Base-by-base conservation (phyloP, 1,140 invertebrate genomes). In the Drosophila gunungcola region DNA sequence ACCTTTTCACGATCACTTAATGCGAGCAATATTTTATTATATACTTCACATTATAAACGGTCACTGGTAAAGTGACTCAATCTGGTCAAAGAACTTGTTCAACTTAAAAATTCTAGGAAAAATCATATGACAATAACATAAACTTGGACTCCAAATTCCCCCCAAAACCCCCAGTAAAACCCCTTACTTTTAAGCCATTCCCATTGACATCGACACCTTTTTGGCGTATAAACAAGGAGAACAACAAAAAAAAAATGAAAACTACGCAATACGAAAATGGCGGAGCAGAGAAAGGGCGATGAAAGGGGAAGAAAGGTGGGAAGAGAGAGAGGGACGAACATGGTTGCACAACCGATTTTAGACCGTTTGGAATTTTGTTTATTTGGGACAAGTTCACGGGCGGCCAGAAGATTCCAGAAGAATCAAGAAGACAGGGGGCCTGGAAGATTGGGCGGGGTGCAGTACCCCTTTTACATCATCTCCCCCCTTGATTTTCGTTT, bases 311-410 rank as follows among this genome's bases (percentile, higher is more conserved):
- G 41, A 48, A 13, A 36, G 49, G 36, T 13, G 12, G 10, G n/a
- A 10, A 57, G 13, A 36, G 38, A 41, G 27, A 54, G 57, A 7
- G 38, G 21, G 25, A 25, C 51, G 61, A 69, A 49, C 32, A 74
- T 65, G 25, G 79, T 81, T 74, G 68, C 80, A 60, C 65, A 64
- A 83, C 70, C 58, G 49, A 54, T 54, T 77, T 83, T 65, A 63
- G 55, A 58, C 67, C 68, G 45, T 57, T 85, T 57, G 81, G 81
- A 84, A 85, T 85, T 85, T 85, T 85, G 81, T 85, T 85, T 85
- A 86, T 85, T 85, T 85, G 81, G 81, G 81, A 85, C 81, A 85
- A 85, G 81, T 86, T 85, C 81, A 84, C 45, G 51, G 76, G 51
- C 78, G 60, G 54, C 16, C 54, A 46, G 51, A 70, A 70, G 65